These are phyloP conservation scores for Acipenser oxyrinchus DNA, from an alignment of 2,797 vertebrate species.

Conservation along the genomic window DNA sequence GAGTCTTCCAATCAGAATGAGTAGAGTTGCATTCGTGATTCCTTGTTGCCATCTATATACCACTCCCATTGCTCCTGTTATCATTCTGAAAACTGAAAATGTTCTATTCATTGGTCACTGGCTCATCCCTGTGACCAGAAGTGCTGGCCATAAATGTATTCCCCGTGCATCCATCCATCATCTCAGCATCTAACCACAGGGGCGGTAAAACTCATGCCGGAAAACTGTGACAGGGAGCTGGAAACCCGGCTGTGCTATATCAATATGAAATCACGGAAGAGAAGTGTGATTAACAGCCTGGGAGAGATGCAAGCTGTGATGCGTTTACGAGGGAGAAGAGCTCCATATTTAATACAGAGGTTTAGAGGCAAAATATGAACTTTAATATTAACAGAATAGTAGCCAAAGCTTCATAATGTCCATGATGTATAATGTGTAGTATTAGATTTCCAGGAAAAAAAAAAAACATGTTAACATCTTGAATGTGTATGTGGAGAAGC, in stretches of 20 bases:
- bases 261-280: slow-evolving; percentile 7
- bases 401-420: background rate
- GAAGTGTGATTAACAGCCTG: background rate
- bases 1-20: too few relatives aligned
- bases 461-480: too few relatives aligned
- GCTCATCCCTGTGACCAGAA: too few relatives aligned
- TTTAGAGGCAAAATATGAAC: background rate
- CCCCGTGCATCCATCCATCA: slow-evolving; percentile 4
- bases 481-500: too few relatives aligned
- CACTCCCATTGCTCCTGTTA: too few relatives aligned
- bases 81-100: too few relatives aligned
- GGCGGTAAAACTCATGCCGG: slow-evolving; percentile 8
- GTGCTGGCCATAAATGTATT: background rate
- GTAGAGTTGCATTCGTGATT: too few relatives aligned
- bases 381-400: background rate
- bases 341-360: background rate
- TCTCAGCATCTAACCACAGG: background rate
- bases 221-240: slow-evolving; percentile 9
- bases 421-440: too few relatives aligned
- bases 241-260: slow-evolving; percentile 2
- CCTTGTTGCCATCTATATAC: too few relatives aligned
- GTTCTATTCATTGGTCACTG: too few relatives aligned
- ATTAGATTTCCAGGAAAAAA: too few relatives aligned
- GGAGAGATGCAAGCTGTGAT: background rate
- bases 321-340: background rate